Percentiles rank a stretch among this genome's conserved stretches.
Conservation (phyloP, 2,797 vertebrate genomes). For the Poecilia wingei region DNA sequence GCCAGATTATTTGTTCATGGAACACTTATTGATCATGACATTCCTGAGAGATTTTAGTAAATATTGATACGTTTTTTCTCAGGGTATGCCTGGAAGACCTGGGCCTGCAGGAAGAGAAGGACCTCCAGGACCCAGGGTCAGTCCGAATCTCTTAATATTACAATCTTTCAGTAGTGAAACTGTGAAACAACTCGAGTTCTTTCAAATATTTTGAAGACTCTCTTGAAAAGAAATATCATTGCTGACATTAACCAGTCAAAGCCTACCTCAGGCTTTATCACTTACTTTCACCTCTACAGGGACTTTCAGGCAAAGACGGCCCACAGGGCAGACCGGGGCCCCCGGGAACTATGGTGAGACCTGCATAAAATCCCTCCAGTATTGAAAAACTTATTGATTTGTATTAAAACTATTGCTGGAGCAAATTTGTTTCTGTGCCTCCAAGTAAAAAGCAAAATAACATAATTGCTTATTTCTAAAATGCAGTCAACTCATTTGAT, state of each 20-base stretch:
- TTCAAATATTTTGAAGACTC: background rate
- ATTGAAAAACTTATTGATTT: background rate
- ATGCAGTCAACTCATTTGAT: background rate
- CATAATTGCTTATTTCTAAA: background rate
- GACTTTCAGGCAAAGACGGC: slow-evolving; percentile 91
- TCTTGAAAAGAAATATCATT: background rate
- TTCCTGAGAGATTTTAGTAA: background rate
- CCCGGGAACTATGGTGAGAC: slow-evolving; percentile 85
- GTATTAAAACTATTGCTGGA: background rate
- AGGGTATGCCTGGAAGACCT: slow-evolving; percentile 89
- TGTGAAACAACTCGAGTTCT: background rate
- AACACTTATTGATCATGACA: background rate
- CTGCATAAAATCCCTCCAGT: background rate
- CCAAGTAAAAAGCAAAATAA: background rate
- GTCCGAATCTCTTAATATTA: slow-evolving; percentile 13
- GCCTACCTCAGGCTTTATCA: background rate
- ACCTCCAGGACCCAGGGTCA: slow-evolving; percentile 89
- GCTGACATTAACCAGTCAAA: background rate
- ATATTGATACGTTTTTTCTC: slow-evolving; percentile 24
- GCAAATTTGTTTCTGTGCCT: background rate
- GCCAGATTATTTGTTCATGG: background rate
- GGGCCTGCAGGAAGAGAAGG: slow-evolving; percentile 89
- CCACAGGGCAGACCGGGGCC: slow-evolving; percentile 86
- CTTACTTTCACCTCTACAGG: slow-evolving; percentile 73
- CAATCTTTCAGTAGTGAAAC: background rate